Percentiles rank a stretch among this genome's conserved stretches.
phyloP scores from a whole-genome alignment of 37 sponge, comb jelly and placozoan species.

The Spongilla lacustris region DNA sequence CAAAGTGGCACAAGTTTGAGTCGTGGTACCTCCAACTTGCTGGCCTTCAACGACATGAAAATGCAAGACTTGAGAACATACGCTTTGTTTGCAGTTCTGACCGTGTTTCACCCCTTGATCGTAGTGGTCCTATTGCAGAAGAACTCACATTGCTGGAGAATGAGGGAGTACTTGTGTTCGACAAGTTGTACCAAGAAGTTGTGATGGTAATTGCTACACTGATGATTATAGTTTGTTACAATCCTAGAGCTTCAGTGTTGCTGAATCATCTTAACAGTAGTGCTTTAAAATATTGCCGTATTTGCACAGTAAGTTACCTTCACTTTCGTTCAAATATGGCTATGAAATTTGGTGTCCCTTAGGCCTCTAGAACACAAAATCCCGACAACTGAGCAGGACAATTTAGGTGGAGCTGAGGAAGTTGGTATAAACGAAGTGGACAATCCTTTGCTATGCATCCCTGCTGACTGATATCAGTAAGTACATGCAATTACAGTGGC shows the following conservation, averaged over 20 bases:
- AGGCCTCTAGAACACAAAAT: neutral
- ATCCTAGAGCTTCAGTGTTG: constrained; percentile 20
- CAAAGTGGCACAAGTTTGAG: constrained; percentile 34
- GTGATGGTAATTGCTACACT: constrained; percentile 39
- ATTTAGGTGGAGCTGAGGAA: neutral
- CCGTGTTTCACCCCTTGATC: neutral
- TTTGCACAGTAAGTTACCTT: constrained; percentile 20
- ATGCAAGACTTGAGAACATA: constrained; percentile 15
- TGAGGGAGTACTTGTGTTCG: constrained; percentile 21
- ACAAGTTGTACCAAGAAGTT: constrained; percentile 18
- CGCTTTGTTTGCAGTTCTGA: constrained; percentile 29
- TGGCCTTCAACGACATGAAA: constrained; percentile 2
- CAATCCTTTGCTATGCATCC: neutral
- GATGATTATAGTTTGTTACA: constrained; percentile 22
- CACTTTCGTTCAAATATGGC: neutral
- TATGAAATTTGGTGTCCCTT: neutral
- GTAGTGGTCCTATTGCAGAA: constrained; percentile 14
- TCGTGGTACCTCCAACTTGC: constrained; percentile 18
- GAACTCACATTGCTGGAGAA: constrained; percentile 14
- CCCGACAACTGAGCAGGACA: neutral
- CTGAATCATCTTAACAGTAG: constrained; percentile 9
- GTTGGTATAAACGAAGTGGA: neutral
- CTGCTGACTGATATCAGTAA: neutral
- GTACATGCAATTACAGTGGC: neutral
- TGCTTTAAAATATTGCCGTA: neutral